Evolutionary conservation across 2,797 vertebrate genomes (phyloP).

Genomic region (Triplophysa yarkandensis): DNA sequence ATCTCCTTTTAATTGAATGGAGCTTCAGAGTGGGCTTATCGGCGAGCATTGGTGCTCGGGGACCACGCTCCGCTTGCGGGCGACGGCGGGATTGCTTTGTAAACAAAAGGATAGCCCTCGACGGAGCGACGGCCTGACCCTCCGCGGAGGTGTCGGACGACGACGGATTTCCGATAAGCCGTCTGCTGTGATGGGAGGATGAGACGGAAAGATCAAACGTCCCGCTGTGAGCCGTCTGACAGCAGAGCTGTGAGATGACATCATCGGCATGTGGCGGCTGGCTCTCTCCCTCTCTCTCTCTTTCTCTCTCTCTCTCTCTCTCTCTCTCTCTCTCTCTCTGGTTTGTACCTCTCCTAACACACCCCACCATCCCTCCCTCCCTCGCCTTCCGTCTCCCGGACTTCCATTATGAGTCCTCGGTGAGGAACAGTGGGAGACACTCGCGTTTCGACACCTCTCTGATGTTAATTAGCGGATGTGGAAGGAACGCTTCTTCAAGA

Average conservation of each 20-base stretch:
- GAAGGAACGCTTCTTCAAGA: slow-evolving; percentile 25
- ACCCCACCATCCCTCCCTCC: background rate
- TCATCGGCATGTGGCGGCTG: slow-evolving; percentile 55
- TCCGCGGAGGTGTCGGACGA: slow-evolving; percentile 9
- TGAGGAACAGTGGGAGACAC: slow-evolving; percentile 51
- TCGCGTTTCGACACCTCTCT: slow-evolving; percentile 49
- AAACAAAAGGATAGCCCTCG: slow-evolving; percentile 63
- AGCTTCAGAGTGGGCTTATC: slow-evolving; percentile 76
- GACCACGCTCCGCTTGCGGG: slow-evolving; percentile 28
- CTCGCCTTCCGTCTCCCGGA: slow-evolving; percentile 14
- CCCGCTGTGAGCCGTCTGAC: slow-evolving; percentile 45
- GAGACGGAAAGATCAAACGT: slow-evolving; percentile 39
- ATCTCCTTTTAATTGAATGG: slow-evolving; percentile 81
- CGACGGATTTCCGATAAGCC: slow-evolving; percentile 43
- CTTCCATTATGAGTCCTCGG: slow-evolving; percentile 54
- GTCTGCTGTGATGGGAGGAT: slow-evolving; percentile 21
- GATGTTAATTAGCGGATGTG: slow-evolving; percentile 45
- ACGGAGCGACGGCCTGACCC: slow-evolving; percentile 53
- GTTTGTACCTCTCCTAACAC: background rate
- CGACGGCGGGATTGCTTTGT: slow-evolving; percentile 71
- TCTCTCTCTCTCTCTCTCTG: slow-evolving; percentile 8
- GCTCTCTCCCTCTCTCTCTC: slow-evolving; percentile 10
- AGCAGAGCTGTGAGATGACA: slow-evolving; percentile 53
- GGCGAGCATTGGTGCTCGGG: slow-evolving; percentile 55
- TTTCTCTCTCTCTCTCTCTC: background rate